Base-by-base conservation (phyloP, 2,797 vertebrate species). In the Carapus acus region DNA sequence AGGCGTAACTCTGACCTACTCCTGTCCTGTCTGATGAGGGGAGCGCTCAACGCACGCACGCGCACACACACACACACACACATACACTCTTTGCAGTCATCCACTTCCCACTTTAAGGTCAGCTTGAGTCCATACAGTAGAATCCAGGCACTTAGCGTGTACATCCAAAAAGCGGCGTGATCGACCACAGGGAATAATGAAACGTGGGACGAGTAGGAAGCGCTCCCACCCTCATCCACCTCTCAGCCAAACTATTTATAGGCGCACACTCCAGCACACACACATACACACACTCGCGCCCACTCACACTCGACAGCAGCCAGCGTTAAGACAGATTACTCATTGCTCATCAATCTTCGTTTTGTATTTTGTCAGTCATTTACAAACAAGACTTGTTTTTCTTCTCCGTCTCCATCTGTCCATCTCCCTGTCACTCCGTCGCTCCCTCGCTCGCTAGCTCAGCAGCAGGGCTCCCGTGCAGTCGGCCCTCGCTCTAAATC, bases 321-420 rank as follows among this genome's bases (percentile, higher is more conserved):
- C 53, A 8, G 45, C 16, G 43, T 47, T 67, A 50, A 64, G 62
- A 47, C 54, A 64, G 54, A 62, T 40, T 19, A 69, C 75, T 75
- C 65, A 80, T 83, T 83, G 84, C 82, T 83, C 58, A 83, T 76
- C 74, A 67, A 8, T 3, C 40, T 67, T 63, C 57, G 51, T 54
- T 60, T 23, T 73, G 55, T 55, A 53, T 38, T 44, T 16, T 37
- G 34, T 37, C 52, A 21, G 37, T 54, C 49, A 44, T 15, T 60
- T 24, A 43, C 53, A 54, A 60, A 58, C 62, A 66, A 43, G 23
- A n/a, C 54, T 58, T 46, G 54, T 23, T 33, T 53, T 38, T 40
- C 60, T 50, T 22, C 7, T 27, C 8, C 31, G 24, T 14, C 27
- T 18, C 43, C 36, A 40, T 42, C 31, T 22, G 43, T 43, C 52